Base-by-base conservation (phyloP, 2,113 vertebrate species). In the Scatophagus argus region DNA sequence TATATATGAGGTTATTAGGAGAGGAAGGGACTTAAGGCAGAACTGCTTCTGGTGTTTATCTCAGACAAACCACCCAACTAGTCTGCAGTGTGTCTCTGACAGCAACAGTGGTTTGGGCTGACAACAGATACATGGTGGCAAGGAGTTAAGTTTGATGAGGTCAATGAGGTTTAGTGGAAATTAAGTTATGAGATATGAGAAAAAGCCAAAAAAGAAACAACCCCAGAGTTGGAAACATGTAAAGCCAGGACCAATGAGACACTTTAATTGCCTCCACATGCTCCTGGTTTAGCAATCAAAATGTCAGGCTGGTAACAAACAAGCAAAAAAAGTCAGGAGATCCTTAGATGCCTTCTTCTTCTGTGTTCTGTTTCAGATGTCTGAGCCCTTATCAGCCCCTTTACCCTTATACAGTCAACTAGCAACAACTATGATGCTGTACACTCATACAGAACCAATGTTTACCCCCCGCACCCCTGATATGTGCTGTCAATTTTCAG, bases 11-110 rank as follows among this genome's bases (percentile, higher is more conserved):
- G 29, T 74, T 71, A 58, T 77, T 65, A 75, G 51, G 12, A 55
- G 59, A 80, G 75, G 78, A 79, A 75, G 85, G 63, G 72, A 74
- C 59, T 65, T 6, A 69, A 71, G 65, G 62, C 79, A 82, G 49
- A 64, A 67, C 25, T 7, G 34, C 46, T 83, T 62, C 86, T 87
- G 66, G 82, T 82, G 79, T 85, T 85, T 63, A 79, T 80, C 62
- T 49, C n/a, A 6, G 10, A 60, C 32, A 25, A 87, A 62, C 84
- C 84, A 88, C 86, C 72, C 77, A 87, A 83, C 44, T 58, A 62
- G 62, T 74, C 84, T 75, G 73, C 43, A 29, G 69, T 31, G 52
- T 21, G 38, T 79, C 66, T 81, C 59, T 51, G 54, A 64, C 64
- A 69, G 75, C 29, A 51, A 52, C 58, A 51, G 47, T 8, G 12